Evolutionary conservation across 2,113 vertebrate species (phyloP).

Genomic region (Perccottus glenii): DNA sequence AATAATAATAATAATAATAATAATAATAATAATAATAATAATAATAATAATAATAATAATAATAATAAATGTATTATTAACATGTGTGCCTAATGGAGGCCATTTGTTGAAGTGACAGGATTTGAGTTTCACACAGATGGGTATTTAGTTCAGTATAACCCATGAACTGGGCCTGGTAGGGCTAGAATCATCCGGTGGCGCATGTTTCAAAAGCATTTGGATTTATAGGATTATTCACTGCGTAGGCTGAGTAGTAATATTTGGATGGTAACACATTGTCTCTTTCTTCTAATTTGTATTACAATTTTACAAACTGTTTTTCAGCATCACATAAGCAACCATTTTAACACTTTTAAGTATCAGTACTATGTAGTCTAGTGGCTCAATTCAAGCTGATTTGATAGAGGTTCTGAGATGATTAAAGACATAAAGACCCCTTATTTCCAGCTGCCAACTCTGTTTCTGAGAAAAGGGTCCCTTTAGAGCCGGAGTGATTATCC

Average conservation of each 20-base stretch:
- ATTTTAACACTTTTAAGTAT: neutral
- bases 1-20: too few species aligned
- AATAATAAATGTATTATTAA: slow-evolving; percentile 47
- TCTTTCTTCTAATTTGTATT: slow-evolving; percentile 22
- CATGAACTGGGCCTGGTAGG: slow-evolving; percentile 66
- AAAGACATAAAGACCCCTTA: slow-evolving; percentile 56
- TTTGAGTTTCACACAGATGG: slow-evolving; percentile 75
- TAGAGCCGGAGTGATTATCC: slow-evolving; percentile 56
- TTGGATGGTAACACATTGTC: slow-evolving; percentile 58
- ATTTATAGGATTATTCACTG: slow-evolving; percentile 75
- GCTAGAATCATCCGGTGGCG: slow-evolving; percentile 61
- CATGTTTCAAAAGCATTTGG: slow-evolving; percentile 72
- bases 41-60: too few species aligned
- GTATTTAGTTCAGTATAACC: slow-evolving; percentile 73
- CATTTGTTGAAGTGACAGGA: slow-evolving; percentile 62
- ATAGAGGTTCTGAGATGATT: slow-evolving; percentile 64
- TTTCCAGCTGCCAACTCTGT: slow-evolving; percentile 60
- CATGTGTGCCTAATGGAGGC: slow-evolving; percentile 52
- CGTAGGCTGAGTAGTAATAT: slow-evolving; percentile 65
- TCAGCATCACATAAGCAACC: neutral
- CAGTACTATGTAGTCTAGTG: neutral
- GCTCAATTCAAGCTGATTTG: slow-evolving; percentile 19
- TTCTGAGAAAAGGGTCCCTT: slow-evolving; percentile 58
- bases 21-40: too few species aligned
- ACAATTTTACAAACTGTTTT: neutral